These are phyloP conservation scores for Erebia palarica DNA, from an alignment of 2,888 invertebrate species.

Conservation along the genomic window DNA sequence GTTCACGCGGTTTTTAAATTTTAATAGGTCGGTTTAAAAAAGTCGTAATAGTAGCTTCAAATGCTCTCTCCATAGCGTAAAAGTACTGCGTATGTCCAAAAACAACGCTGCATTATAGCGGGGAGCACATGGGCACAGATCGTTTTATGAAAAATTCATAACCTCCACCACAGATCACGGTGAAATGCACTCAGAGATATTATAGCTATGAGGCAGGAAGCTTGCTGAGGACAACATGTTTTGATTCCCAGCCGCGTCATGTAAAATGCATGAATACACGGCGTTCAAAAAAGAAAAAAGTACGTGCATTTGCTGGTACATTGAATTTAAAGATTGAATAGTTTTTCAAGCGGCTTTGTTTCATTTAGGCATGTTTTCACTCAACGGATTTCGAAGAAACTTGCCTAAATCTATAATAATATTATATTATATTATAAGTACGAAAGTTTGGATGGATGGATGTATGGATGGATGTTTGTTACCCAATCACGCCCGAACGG, in stretches of 20 bases:
- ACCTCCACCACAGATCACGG: constrained; percentile 55
- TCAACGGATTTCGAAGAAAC: not conserved
- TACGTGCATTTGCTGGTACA: constrained; percentile 1
- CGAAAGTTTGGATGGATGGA: no score
- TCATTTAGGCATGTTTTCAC: not conserved
- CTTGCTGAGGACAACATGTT: constrained; percentile 30
- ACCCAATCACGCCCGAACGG: no score
- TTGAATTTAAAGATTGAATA: constrained; percentile 4
- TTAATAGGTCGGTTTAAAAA: no score
- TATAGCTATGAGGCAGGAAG: constrained; percentile 31
- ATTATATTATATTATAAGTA: no score
- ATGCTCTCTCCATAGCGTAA: constrained; percentile 14
- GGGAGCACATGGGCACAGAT: constrained; percentile 55
- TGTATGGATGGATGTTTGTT: no score
- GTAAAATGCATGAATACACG: constrained; percentile 25
- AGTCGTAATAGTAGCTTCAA: not conserved
- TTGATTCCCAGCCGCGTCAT: constrained; percentile 23
- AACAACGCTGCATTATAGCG: constrained; percentile 63
- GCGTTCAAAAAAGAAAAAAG: constrained; percentile 20
- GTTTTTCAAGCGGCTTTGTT: no score
- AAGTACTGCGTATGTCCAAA: constrained; percentile 52
- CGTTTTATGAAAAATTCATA: constrained; percentile 71
- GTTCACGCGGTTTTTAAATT: no score
- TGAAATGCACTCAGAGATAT: constrained; percentile 36
- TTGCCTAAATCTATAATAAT: no score